Base-by-base conservation (phyloP, 2,888 invertebrate species). In the Eulithis prunata region DNA sequence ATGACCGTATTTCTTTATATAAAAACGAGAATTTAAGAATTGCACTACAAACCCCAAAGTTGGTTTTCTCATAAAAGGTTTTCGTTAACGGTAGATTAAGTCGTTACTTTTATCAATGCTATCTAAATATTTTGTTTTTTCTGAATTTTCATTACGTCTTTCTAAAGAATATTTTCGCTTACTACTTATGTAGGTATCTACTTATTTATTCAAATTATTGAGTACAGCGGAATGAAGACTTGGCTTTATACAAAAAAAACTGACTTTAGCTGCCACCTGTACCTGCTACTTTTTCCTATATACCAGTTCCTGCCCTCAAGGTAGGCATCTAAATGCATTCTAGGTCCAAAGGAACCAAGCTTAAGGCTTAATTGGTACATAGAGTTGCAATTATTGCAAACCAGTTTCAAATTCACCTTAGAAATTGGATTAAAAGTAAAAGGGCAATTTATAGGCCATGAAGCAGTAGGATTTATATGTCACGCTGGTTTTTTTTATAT, bases 361-460 rank as follows among this genome's bases (percentile, higher is more conserved):
- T 43, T 53, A 36, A 4, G 49, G 32, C 10, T 3, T 60, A 57
- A 57, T 65, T 57, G 60, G 52, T 21, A 53, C 49, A 41, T 52
- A n/a, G 11, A 53, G 49, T 53, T 46, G 57, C 46, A 63, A 57
- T 57, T 47, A 58, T 49, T 12, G 13, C 56, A 53, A 47, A 65
- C 65, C 52, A 5, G 66, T 66, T 65, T 47, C 8, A 63, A 49
- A 28, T 28, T 11, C 47, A 36, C 47, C 43, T 36, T 32, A 56
- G 21, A 55, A 56, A 63, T 46, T 57, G 60, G 52, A 57, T 61
- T 47, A 47, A 57, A 65, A 57, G 65, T 53, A 57, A 57, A 56
- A 12, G 62, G 21, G 11, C 32, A 32, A 53, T 53, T 53, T 13
- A 13, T 53, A 32, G 38, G 32, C n/a, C n/a, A 52, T 49, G 47